Evolutionary conservation across 30 jellyfish, hydroid and myxozoan species (phyloP).

Genomic region (Cassiopea andromeda): DNA sequence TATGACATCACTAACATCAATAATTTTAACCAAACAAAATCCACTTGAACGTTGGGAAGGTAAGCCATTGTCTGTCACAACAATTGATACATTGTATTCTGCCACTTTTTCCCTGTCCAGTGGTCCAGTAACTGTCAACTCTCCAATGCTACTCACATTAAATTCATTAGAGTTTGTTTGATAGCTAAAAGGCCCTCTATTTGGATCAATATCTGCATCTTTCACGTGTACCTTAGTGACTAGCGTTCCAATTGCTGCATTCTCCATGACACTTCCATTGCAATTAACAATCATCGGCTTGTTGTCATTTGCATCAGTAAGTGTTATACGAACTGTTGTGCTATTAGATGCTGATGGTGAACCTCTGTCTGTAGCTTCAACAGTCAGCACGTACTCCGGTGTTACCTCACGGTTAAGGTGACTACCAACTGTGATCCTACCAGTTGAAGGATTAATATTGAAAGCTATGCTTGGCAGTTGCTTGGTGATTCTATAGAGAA

Average conservation of each 20-base stretch:
- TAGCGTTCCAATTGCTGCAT: constrained; percentile 58
- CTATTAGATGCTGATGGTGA: constrained; percentile 63
- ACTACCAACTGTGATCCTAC: constrained; percentile 44
- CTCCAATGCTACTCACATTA: constrained; percentile 32
- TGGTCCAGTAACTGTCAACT: constrained; percentile 24
- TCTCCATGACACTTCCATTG: constrained; percentile 58
- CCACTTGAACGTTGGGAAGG: constrained; percentile 56
- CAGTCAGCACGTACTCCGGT: constrained; percentile 9
- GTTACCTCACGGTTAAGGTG: constrained; percentile 61
- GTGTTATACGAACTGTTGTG: constrained; percentile 18
- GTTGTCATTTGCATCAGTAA: constrained; percentile 68
- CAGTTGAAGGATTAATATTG: constrained; percentile 33
- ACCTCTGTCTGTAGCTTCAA: constrained; percentile 62
- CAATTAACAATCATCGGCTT: constrained; percentile 56
- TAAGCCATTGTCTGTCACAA: constrained; percentile 64
- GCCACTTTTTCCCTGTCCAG: constrained; percentile 72
- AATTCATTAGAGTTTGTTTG: constrained; percentile 10
- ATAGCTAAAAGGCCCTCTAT: constrained; percentile 61
- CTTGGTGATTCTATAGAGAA: constrained; percentile 27
- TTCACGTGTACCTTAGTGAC: constrained; percentile 30
- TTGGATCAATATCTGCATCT: constrained; percentile 65
- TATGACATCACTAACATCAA: constrained; percentile 76
- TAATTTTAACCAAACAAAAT: constrained; percentile 33
- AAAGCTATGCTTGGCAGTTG: constrained; percentile 17
- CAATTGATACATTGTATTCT: constrained; percentile 27